Evolutionary conservation across 2,888 invertebrate species (phyloP), one percentile per base, ranked within the genome.

Genomic region (Perizoma flavofasciatum): DNA sequence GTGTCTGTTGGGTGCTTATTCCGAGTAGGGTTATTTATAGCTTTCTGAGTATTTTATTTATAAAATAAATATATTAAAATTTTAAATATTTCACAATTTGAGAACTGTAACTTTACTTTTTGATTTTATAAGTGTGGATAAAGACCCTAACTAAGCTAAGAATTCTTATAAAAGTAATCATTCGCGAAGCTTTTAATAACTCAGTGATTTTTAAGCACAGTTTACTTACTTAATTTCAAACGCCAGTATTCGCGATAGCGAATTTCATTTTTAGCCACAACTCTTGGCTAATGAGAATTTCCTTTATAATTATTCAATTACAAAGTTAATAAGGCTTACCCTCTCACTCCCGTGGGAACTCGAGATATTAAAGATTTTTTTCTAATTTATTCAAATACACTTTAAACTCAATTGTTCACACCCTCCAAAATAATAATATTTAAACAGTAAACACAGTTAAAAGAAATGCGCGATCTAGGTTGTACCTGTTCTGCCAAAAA

Each of bases 291-390:
- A 75, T 75, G 77, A 75, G 77, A 76, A 73, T 75, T 77, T 77
- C 74, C 74, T 77, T 73, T 74, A 76, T 77, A 77, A 79, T 79
- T 75, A 77, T 77, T 77, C 73, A 77, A 79, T 77, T 77, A 77
- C 69, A 71, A 74, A 75, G 73, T 77, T 76, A 78, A 74, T 77
- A 74, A 77, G 70, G 70, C 72, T 70, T 69, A 70, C 71, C 70
- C 71, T 71, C 70, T 74, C 69, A 70, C 69, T 66, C 70, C 61
- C 70, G 61, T 63, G 69, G 70, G 72, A 71, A 67, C 63, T 58
- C 53, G 47, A 55, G 61, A 22, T 22, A n/a, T 61, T 61, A 65
- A 65, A 47, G 51, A 49, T 53, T 54, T 65, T 69, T 66, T 69
- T 62, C 62, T 65, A 59, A 65, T 61, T 58, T 47, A 61, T 71